Conservation (phyloP, 2,888 invertebrate species). For the Scaptomyza parva region DNA sequence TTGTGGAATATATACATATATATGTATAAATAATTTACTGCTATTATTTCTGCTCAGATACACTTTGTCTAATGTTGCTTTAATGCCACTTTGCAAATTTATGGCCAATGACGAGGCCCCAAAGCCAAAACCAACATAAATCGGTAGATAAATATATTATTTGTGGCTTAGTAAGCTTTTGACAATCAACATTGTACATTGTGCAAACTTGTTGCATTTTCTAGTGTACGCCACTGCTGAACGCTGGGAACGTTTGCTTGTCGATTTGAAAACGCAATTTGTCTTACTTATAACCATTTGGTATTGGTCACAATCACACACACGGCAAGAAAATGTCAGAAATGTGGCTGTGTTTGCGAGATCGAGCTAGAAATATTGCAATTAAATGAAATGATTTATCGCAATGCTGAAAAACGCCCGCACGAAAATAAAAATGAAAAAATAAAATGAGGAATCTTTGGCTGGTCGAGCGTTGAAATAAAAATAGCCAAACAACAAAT, state of each 20-base stretch:
- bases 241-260: constrained; percentile 1
- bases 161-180: constrained; percentile 16
- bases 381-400: constrained; percentile 74
- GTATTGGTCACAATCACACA: constrained; percentile 31
- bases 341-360: constrained; percentile 41
- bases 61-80: constrained; percentile 26
- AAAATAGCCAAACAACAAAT: constrained; percentile 44
- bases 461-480: constrained; percentile 26
- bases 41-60: constrained; percentile 53
- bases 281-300: constrained; percentile 57
- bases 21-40: constrained; percentile 64
- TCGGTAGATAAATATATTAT: constrained; percentile 8
- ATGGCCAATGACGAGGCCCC: constrained; percentile 56
- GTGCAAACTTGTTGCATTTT: constrained; percentile 71
- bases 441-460: constrained; percentile 36
- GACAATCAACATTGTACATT: constrained; percentile 63
- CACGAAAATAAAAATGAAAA: constrained; percentile 17
- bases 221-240: constrained; percentile 31
- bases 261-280: constrained; percentile 62
- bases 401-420: constrained; percentile 54
- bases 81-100: constrained; percentile 57
- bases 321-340: constrained; percentile 52
- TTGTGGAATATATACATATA: constrained; percentile 55
- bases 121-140: constrained; percentile 11
- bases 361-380: constrained; percentile 67